These are phyloP conservation scores for Yponomeuta malinellus DNA, from an alignment of 2,888 invertebrate species.

Conservation along the genomic window DNA sequence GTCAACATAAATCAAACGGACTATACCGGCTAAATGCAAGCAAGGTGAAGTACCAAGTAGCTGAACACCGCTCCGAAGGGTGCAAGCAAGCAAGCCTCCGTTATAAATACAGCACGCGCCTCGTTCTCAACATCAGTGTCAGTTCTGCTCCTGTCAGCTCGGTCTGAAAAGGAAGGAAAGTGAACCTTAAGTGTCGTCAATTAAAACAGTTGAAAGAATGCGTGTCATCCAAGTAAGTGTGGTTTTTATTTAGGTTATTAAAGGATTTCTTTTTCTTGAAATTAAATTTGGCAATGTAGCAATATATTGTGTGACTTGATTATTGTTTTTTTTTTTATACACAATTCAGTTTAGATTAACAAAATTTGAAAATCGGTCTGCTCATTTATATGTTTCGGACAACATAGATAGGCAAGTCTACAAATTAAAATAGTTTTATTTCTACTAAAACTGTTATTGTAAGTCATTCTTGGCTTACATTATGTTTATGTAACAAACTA, in stretches of 20 bases:
- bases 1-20: not conserved
- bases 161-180: constrained; percentile 70
- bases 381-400: too few relatives aligned
- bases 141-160: constrained; percentile 67
- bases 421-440: too few relatives aligned
- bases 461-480: not conserved
- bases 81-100: constrained; percentile 22
- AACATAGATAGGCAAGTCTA: too few relatives aligned
- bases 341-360: too few relatives aligned
- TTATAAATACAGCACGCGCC: constrained; percentile 58
- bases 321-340: too few relatives aligned
- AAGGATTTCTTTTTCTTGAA: too few relatives aligned
- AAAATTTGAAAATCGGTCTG: too few relatives aligned
- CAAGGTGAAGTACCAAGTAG: not conserved
- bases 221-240: constrained; percentile 65
- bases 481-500: not conserved
- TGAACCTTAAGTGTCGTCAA: constrained; percentile 37
- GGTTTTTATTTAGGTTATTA: not conserved
- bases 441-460: too few relatives aligned
- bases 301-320: too few relatives aligned
- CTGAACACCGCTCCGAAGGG: not conserved
- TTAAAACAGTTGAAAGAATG: constrained; percentile 36
- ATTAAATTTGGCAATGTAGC: too few relatives aligned
- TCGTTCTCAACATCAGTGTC: constrained; percentile 46
- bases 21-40: not conserved